Percentiles rank a stretch among this genome's conserved stretches.
Evolutionary conservation across 2,888 invertebrate species (phyloP).

Genomic region (Drosophila pseudotakahashii): DNA sequence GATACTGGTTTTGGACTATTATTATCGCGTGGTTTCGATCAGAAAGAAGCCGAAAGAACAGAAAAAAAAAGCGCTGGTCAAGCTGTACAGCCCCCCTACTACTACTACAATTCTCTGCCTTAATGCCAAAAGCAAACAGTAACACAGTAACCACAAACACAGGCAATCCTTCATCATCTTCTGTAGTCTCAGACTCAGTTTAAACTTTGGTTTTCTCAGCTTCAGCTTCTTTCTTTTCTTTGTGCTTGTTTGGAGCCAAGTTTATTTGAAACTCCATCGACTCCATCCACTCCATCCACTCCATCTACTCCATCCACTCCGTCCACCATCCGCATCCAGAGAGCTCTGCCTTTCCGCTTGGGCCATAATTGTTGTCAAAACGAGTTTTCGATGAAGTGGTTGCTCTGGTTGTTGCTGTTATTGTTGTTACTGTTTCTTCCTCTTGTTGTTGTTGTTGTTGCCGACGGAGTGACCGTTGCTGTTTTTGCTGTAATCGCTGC

Average conservation of each 20-base stretch:
- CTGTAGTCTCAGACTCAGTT: constrained; percentile 9
- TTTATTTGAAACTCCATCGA: constrained; percentile 34
- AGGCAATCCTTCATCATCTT: constrained; percentile 20
- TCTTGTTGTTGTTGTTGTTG: constrained; percentile 18
- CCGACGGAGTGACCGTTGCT: constrained; percentile 14
- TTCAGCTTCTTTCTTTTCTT: constrained; percentile 11
- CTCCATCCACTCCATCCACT: neutral
- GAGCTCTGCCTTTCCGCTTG: constrained; percentile 51
- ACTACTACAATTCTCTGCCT: constrained; percentile 9
- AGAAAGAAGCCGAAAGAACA: constrained; percentile 35
- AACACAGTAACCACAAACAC: constrained; percentile 26
- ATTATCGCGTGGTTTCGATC: constrained; percentile 45
- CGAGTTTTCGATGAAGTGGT: constrained; percentile 28
- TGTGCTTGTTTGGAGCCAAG: constrained; percentile 14
- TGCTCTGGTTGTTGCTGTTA: constrained; percentile 19
- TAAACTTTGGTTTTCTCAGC: constrained; percentile 12
- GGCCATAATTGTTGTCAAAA: constrained; percentile 71
- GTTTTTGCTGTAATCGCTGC: constrained; percentile 24
- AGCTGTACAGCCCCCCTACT: constrained; percentile 53
- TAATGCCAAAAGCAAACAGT: constrained; percentile 25
- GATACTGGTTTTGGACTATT: constrained; percentile 12
- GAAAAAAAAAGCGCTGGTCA: constrained; percentile 38
- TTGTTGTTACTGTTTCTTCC: constrained; percentile 6
- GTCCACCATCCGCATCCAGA: neutral
- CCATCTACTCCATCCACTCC: neutral